Base-by-base conservation (phyloP, 2,113 vertebrate species). In the Grammomys dolichurus region DNA sequence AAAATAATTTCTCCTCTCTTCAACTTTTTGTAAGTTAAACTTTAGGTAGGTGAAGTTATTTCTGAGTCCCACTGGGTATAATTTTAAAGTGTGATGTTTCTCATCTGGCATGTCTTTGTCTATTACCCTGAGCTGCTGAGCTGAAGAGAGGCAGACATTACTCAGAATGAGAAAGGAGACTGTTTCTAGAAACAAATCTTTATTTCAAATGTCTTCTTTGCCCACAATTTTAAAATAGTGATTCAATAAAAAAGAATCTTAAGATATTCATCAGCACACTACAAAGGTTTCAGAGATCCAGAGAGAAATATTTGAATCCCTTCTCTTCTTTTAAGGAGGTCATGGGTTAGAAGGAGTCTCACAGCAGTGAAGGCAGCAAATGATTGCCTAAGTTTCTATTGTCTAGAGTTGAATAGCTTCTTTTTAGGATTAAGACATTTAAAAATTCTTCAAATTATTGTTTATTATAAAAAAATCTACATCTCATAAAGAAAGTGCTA, bases 81-180 rank as follows among this genome's bases (percentile, higher is more conserved):
- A 94, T 98, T 98, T 98, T 97, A 88, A 90, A 98, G 81, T 72
- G 97, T 99, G 98, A 99, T 99, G 98, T 99, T 99, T 99, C 98
- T 99, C 98, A 98, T 98, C 98, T 99, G 99, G 98, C 98, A 98
- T 97, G 97, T 96, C 97, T 98, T 97, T 98, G 97, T 98, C 98
- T 98, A 98, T 98, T 97, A 98, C 94, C 98, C 98, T 98, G 98
- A 97, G 96, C 97, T 76, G 67, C 96, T 98, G 97, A 98, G 97
- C 90, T 98, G 98, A 99, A 98, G 95, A 98, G 98, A 98, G 97
- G 97, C 99, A 99, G 99, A 99, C 99, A 98, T 99, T 99, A 99
- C 98, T 99, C 99, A 99, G 98, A 99, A 97, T 96, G 97, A 98
- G 98, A 98, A 97, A 6, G 97, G 98, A 99, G 98, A 98, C 98